Percentiles rank a stretch among this genome's conserved stretches.
These are phyloP conservation scores for Eulemur rufifrons DNA, from an alignment of 2,113 vertebrate genomes.

Conservation along the genomic window DNA sequence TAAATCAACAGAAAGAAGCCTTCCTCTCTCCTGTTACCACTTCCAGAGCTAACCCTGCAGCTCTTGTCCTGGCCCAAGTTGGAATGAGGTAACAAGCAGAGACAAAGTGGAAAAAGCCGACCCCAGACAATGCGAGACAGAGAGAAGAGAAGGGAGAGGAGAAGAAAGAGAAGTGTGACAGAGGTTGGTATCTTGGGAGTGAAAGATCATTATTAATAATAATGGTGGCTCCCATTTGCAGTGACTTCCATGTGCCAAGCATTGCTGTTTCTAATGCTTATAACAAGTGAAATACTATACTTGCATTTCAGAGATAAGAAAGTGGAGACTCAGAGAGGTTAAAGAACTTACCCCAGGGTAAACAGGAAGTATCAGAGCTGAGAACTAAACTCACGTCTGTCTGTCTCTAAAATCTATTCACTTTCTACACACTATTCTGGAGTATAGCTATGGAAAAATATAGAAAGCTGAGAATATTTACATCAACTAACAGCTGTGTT, in stretches of 20 bases:
- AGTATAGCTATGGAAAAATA: background rate
- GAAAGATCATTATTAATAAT: background rate
- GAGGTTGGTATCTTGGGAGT: accelerated
- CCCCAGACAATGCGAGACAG: background rate
- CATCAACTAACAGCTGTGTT: background rate
- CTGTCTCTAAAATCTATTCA: background rate
- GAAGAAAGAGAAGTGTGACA: background rate
- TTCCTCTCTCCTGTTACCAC: background rate
- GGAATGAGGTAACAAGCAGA: background rate
- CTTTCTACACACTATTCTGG: background rate
- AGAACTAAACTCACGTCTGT: background rate
- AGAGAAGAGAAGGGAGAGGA: background rate
- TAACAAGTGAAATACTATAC: background rate
- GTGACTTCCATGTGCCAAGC: background rate
- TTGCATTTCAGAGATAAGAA: background rate
- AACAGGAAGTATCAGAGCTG: background rate
- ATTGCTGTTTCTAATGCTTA: background rate
- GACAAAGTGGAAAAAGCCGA: background rate
- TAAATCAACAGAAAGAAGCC: background rate
- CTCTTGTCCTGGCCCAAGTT: background rate
- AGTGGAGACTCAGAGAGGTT: background rate
- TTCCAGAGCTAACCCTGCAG: background rate
- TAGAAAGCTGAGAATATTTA: background rate
- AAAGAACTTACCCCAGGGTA: background rate
- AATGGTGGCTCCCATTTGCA: background rate